Percentiles rank a stretch among this genome's conserved stretches.
Conservation (phyloP, 2,888 invertebrate species). For the Brachyopa scutellaris region DNA sequence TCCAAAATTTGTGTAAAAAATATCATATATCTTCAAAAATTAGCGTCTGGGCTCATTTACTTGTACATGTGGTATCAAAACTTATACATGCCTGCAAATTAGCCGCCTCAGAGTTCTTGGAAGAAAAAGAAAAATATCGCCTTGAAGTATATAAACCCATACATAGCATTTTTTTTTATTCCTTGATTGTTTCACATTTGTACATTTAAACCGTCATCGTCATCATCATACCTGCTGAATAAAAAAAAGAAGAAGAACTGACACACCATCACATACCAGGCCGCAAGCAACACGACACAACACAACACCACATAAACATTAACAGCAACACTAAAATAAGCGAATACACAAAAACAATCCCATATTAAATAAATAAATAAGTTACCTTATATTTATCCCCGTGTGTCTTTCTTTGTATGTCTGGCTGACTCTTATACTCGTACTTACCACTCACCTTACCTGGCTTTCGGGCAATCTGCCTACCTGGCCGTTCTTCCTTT, state of each 20-base stretch:
- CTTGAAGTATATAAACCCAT: constrained; percentile 48
- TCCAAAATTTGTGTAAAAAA: too few species aligned
- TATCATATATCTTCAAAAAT: too few species aligned
- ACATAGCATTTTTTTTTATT: constrained; percentile 42
- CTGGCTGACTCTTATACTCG: constrained; percentile 18
- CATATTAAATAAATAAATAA: constrained; percentile 73
- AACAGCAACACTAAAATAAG: constrained; percentile 59
- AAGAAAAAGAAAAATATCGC: constrained; percentile 38
- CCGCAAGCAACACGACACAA: constrained; percentile 32
- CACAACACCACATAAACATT: constrained; percentile 53
- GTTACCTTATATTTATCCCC: constrained; percentile 66
- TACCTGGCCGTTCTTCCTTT: constrained; percentile 57
- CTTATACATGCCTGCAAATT: constrained; percentile 69
- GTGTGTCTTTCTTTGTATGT: constrained; percentile 55
- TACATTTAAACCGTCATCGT: constrained; percentile 57
- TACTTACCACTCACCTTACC: constrained; percentile 34
- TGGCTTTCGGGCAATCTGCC: constrained; percentile 31
- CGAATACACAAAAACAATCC: constrained; percentile 69
- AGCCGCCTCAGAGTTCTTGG: constrained; percentile 65
- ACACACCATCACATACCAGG: constrained; percentile 43
- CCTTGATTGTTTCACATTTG: constrained; percentile 60
- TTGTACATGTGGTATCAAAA: constrained; percentile 55
- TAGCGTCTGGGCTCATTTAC: constrained; percentile 34
- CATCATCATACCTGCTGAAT: constrained; percentile 52
- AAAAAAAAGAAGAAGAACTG: constrained; percentile 36